These are phyloP conservation scores for Tachina fera DNA, from an alignment of 2,888 invertebrate species.

Conservation along the genomic window DNA sequence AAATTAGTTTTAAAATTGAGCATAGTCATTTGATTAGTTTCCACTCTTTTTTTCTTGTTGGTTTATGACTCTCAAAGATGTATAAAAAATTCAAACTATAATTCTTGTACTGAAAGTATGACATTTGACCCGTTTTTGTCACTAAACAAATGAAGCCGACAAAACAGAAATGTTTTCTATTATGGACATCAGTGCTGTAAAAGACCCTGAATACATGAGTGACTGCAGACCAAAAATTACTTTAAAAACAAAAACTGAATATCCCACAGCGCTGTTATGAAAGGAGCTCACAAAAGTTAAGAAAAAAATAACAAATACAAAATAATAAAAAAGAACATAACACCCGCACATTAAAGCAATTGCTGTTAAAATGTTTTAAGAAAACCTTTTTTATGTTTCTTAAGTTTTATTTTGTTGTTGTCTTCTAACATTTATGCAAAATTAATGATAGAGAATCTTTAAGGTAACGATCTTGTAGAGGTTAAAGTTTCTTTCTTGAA, in stretches of 20 bases:
- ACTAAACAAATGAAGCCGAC: conserved; percentile 63
- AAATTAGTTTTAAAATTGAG: conserved; percentile 59
- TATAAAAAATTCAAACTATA: conserved; percentile 41
- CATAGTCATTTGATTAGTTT: conserved; percentile 11
- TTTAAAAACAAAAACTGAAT: conserved; percentile 23
- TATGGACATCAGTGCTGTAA: conserved; percentile 32
- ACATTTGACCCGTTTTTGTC: conserved; percentile 69
- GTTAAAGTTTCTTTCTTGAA: conserved; percentile 63
- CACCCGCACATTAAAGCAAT: conserved; percentile 65
- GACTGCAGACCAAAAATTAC: conserved; percentile 26
- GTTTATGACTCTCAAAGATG: conserved; percentile 3
- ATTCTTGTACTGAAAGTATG: conserved; percentile 63
- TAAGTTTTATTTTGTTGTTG: conserved; percentile 18
- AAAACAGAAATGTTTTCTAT: conserved; percentile 56
- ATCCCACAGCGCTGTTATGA: conserved; percentile 66
- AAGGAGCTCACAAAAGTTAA: conserved; percentile 35
- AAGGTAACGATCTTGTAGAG: conserved; percentile 63
- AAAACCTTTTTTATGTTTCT: conserved; percentile 16
- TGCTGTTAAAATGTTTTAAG: conserved; percentile 49
- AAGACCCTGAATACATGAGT: conserved; percentile 12
- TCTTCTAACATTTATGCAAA: conserved; percentile 69
- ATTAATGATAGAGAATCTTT: conserved; percentile 69
- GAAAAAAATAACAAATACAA: conserved; percentile 13
- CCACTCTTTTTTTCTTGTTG: neutral
- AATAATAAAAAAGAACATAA: conserved; percentile 53